Base-by-base conservation (phyloP, 2,113 vertebrate genomes). In the Oreocharis arfaki region DNA sequence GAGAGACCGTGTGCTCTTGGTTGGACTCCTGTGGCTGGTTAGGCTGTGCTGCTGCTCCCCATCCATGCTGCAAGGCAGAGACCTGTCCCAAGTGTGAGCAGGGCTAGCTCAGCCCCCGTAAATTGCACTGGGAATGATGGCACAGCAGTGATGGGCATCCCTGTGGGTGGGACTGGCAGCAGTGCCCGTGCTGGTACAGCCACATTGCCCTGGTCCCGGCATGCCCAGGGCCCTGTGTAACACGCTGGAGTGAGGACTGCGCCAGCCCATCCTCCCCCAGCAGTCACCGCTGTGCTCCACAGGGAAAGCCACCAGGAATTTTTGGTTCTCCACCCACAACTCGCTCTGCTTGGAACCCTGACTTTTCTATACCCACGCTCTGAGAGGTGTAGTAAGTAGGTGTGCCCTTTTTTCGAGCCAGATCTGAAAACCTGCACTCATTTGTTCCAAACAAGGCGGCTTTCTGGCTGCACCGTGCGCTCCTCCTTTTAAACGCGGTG, bases 391-490 rank as follows among this genome's bases (percentile, higher is more conserved):
- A 53, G 52, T 2, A 41, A 41, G 55, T 26, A 30, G 68, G 35
- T 21, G 65, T 78, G 41, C 59, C 87, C 33, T 75, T 63, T 81
- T 28, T 22, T 24, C 42, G 52, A 87, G 87, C 32, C 16, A 17
- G 55, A 13, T 56, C 64, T 61, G 41, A 33, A 67, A 82, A 41
- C 0, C 0, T 1, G 9, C 5, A 0, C 27, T 7, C 3, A 16
- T 70, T 81, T 67, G 16, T 70, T 88, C 64, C 10, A 10, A 63
- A 9, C 39, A 5, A 13, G 27, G 49, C 56, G 17, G 16, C 5
- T 56, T 77, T 41, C 71, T 87, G 77, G 23, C 89, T 33, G 49
- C 2, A 0, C 16, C 1, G 0, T 6, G 2, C 49, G 0, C 63
- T 42, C 61, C 60, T 55, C 11, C 28, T 1, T 33, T 63, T 13